Percentiles rank a stretch among this genome's conserved stretches.
These are phyloP conservation scores for Penaeus vannamei DNA, from an alignment of 1,140 invertebrate genomes.

Conservation along the genomic window DNA sequence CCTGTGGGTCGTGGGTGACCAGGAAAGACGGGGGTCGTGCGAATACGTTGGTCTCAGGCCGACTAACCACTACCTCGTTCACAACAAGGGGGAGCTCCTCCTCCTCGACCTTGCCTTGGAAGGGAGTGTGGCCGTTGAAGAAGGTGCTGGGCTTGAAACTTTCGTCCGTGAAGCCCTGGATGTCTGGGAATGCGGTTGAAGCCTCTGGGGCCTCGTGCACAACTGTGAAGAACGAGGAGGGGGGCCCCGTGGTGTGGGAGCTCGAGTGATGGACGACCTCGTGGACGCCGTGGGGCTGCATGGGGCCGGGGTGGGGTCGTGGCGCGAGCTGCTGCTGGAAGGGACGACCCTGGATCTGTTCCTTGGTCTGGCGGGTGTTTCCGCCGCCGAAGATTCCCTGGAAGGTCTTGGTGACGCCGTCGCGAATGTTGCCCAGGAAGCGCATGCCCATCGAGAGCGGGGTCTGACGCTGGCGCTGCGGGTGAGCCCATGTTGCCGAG, in stretches of 20 bases:
- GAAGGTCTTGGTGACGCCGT: slow-evolving; percentile 42
- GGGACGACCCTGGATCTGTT: too few relatives aligned
- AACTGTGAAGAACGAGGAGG: slow-evolving; percentile 55
- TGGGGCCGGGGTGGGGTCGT: neutral
- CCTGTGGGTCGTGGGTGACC: too few relatives aligned
- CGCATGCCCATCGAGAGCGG: slow-evolving; percentile 54
- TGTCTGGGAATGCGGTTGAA: slow-evolving; percentile 34
- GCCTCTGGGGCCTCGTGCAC: slow-evolving; percentile 10
- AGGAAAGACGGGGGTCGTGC: too few relatives aligned
- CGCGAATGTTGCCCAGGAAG: slow-evolving; percentile 41
- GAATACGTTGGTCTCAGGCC: too few relatives aligned
- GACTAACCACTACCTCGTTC: neutral
- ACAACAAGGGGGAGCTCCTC: neutral
- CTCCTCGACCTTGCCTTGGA: slow-evolving; percentile 55
- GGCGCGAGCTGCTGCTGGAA: too few relatives aligned
- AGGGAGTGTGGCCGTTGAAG: slow-evolving; percentile 33
- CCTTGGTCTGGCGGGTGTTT: neutral
- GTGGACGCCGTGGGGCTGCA: too few relatives aligned
- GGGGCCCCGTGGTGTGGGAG: neutral
- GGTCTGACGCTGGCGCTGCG: slow-evolving; percentile 41
- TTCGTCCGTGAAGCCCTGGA: slow-evolving; percentile 47
- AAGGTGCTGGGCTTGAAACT: slow-evolving; percentile 46
- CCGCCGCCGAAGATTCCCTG: slow-evolving; percentile 46
- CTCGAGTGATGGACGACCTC: too few relatives aligned
- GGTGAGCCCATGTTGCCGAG: slow-evolving; percentile 4